Evolutionary conservation across 1,140 invertebrate species (phyloP).

Genomic region (Drosophila malerkotliana): DNA sequence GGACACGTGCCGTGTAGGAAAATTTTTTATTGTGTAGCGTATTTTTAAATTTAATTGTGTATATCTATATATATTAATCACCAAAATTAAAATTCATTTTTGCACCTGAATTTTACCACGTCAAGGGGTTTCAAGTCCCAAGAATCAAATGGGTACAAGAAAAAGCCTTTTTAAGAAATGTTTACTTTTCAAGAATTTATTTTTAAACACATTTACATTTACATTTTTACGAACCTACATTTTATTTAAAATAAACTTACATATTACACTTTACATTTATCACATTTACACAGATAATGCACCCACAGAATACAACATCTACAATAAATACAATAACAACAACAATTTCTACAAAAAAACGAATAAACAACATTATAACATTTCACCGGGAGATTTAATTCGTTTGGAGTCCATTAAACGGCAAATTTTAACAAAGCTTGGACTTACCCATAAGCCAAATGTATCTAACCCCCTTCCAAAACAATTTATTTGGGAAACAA

Average conservation of each 20-base stretch:
- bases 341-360: conserved; percentile 59
- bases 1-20: too few relatives aligned
- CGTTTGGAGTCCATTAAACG: conserved; percentile 90
- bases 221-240: conserved; percentile 5
- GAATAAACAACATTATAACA: conserved; percentile 52
- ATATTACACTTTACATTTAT: conserved; percentile 71
- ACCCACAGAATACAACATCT: conserved; percentile 72
- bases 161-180: too few relatives aligned
- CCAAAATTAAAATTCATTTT: too few relatives aligned
- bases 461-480: conserved; percentile 88
- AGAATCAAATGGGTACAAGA: too few relatives aligned
- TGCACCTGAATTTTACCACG: too few relatives aligned
- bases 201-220: neutral
- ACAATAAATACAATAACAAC: conserved; percentile 58
- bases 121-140: too few relatives aligned
- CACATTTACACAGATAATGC: conserved; percentile 77
- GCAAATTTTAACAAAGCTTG: conserved; percentile 90
- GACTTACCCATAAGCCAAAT: conserved; percentile 88
- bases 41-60: too few relatives aligned
- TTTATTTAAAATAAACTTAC: conserved; percentile 30
- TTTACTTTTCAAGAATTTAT: neutral
- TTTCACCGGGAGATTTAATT: conserved; percentile 85
- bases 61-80: too few relatives aligned
- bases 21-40: too few relatives aligned
- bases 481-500: conserved; percentile 88